Evolutionary conservation across 2,888 invertebrate species (phyloP), one percentile per base, ranked within the genome.

Genomic region (Carpatolechia fugitivella): DNA sequence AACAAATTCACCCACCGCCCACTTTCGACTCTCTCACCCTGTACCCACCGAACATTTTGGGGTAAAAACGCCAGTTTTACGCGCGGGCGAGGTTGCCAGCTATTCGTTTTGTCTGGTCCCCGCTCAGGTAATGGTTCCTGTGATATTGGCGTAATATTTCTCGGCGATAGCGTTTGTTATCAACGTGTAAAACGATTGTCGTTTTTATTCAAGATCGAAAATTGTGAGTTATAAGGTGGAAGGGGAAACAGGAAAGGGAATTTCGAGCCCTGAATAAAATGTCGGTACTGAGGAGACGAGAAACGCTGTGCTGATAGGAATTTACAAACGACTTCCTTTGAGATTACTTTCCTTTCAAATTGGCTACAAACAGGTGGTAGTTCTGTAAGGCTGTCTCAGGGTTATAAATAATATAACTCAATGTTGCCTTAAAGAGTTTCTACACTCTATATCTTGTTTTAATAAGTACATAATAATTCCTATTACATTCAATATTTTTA

Each of bases 91-190:
- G 68, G 74, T 77, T 80, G 73, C 65, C 67, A 66, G 68, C 72
- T 70, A 73, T 78, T 75, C 81, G 78, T 81, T 79, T 79, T 77
- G 76, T 78, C 78, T 78, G 72, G 64, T 74, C 74, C 74, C 73
- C 73, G 72, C 69, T 66, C 74, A 72, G 72, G 75, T 78, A 81
- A 83, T 78, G 78, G 75, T 74, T 78, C 73, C 74, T 68, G 69
- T 70, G 75, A 80, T 81, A 82, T 84, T 78, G 80, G 73, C 72
- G 78, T 80, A 80, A 83, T 84, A 83, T 82, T 81, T 82, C 79
- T 80, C 69, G 57, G 62, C 66, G 76, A 80, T 81, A 80, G 69
- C 82, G 72, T 80, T 80, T 73, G 76, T 77, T 84, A 83, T 83
- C 84, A 79, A 66, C 71, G 70, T 63, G 72, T 72, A 72, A 72